These are phyloP conservation scores for Melanotaenia duboulayi DNA, from an alignment of 2,113 vertebrate species.

Conservation along the genomic window DNA sequence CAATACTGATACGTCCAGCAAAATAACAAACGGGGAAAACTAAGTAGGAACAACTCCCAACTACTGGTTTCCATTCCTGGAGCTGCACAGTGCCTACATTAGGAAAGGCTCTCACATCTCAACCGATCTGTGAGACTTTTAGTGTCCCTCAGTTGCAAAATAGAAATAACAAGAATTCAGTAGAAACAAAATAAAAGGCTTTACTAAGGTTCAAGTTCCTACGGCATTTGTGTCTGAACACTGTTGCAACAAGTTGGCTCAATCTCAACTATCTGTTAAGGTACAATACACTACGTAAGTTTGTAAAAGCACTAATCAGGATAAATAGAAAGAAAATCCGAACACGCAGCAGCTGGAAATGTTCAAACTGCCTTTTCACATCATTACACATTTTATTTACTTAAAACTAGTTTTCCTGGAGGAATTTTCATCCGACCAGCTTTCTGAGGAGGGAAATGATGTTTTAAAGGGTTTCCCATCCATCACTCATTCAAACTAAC, in stretches of 20 bases:
- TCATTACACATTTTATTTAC: too few relatives aligned
- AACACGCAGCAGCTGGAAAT: slow-evolving; percentile 31
- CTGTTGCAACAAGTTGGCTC: neutral
- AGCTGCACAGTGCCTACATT: neutral
- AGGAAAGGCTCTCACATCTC: neutral
- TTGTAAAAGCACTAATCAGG: neutral
- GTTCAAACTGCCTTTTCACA: slow-evolving; percentile 47
- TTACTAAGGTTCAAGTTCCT: neutral
- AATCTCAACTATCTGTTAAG: neutral
- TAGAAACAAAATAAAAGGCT: neutral
- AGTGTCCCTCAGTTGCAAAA: slow-evolving; percentile 17
- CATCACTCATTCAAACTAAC: too few relatives aligned
- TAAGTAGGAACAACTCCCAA: slow-evolving; percentile 51
- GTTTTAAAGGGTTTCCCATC: too few relatives aligned
- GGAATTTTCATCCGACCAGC: neutral
- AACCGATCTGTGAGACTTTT: neutral
- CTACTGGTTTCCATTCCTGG: slow-evolving; percentile 31
- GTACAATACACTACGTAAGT: slow-evolving; percentile 6
- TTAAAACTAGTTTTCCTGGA: neutral
- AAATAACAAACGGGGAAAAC: slow-evolving; percentile 61
- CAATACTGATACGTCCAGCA: slow-evolving; percentile 83
- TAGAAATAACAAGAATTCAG: neutral
- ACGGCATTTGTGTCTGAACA: slow-evolving; percentile 3
- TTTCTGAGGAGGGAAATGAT: too few relatives aligned
- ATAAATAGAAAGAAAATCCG: slow-evolving; percentile 10